Evolutionary conservation across 2,797 vertebrate genomes (phyloP), one percentile per base, ranked within the genome.

Genomic region (Glossophaga mutica): DNA sequence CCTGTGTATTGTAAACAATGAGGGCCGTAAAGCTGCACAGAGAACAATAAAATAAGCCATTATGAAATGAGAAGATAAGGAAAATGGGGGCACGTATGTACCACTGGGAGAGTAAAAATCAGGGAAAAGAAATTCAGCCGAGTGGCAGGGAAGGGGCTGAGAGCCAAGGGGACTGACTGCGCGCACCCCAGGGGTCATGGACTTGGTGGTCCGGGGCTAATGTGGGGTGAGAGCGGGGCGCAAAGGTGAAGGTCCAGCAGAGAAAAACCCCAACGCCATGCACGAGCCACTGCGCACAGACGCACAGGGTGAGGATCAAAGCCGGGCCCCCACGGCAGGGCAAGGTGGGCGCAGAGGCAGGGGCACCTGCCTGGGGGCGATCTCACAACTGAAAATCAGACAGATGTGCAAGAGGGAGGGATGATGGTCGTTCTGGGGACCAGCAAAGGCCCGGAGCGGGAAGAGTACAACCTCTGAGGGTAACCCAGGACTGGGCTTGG

Each of bases 151-250:
- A 48, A 22, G 74, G 26, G 0, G 2, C 15, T 5, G 6, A 52
- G 24, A 14, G 16, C 19, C 19, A 5, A 2, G 18, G 0, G 0
- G 6, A 2, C 39, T 0, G 6, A 2, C 39, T 0, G 0, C 11
- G 39, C 4, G 14, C 46, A 12, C 24, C 11, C 48, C 57, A 32
- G 12, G 5, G 3, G 26, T 19, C 11, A 9, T 0, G 1, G 34
- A 22, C 68, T 2, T 6, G 12, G 24, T 8, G 71, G 32, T 65
- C 29, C 78, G 32, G 46, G 14, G 46, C 57, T 46, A 5, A 1
- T 0, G 2, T 14, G 18, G 48, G 44, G 34, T 34, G 6, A 10
- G 9, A 18, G 42, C 1, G 4, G 79, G 46, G 16, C 3, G n/a
- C 7, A 4, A 22, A 18, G 67, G 24, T 67, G 48, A 84, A 55